Evolutionary conservation across 1,140 invertebrate genomes (phyloP).

Genomic region (Bombus pascuorum): DNA sequence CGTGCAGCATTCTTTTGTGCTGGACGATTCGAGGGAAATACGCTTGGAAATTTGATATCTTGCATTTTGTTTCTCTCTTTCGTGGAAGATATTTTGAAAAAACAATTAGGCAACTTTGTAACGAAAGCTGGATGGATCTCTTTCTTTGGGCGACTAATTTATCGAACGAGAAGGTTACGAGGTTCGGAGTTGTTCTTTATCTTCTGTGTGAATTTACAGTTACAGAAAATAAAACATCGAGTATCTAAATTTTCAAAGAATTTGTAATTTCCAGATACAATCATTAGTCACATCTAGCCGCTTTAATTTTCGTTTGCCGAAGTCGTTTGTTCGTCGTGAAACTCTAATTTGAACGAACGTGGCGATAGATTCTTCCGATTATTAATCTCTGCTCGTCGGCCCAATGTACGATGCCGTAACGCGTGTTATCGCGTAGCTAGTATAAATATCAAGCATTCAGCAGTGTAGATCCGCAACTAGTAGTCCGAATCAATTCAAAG

Average conservation of each 20-base stretch:
- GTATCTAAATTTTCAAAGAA: background rate
- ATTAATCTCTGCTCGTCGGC: conserved; percentile 6
- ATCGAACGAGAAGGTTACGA: background rate
- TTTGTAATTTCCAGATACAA: background rate
- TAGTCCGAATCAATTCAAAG: conserved; percentile 48
- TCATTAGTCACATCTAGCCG: background rate
- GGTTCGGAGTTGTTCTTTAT: too few relatives aligned
- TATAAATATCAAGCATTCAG: conserved; percentile 17
- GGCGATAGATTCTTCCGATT: conserved; percentile 12
- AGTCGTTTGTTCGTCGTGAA: background rate
- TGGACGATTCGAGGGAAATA: too few relatives aligned
- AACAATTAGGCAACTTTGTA: background rate
- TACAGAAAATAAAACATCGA: background rate
- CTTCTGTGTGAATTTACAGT: background rate
- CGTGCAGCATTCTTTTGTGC: background rate
- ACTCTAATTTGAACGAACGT: background rate
- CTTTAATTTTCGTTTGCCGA: background rate
- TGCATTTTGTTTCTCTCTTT: too few relatives aligned
- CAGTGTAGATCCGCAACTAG: conserved; percentile 21
- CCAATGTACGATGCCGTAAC: background rate
- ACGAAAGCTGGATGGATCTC: background rate
- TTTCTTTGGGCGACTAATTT: background rate
- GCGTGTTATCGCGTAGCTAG: conserved; percentile 13
- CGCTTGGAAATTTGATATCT: too few relatives aligned
- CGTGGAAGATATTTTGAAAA: too few relatives aligned